Percentiles rank a stretch among this genome's conserved stretches.
phyloP scores from a whole-genome alignment of 2,113 vertebrate species.

The Telmatochromis sp. region DNA sequence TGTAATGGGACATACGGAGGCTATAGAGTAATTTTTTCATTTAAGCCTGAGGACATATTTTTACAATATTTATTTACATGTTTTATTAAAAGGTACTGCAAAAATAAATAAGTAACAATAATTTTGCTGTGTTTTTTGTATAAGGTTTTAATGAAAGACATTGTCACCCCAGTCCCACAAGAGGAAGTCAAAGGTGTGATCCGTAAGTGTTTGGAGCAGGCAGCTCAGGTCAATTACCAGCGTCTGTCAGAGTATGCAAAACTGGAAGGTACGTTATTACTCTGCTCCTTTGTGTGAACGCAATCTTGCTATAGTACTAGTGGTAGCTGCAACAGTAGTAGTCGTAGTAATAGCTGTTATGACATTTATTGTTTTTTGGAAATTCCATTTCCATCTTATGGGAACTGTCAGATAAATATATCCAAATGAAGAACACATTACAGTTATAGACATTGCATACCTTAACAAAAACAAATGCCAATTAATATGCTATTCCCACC shows the following conservation, averaged over 20 bases:
- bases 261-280: constrained; percentile 87
- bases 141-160: constrained; percentile 99
- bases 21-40: neutral
- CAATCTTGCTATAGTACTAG: neutral
- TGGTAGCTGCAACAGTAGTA: neutral
- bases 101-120: neutral
- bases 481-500: neutral
- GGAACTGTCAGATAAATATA: neutral
- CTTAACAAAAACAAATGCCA: neutral
- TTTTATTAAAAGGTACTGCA: neutral
- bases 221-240: constrained; percentile 95
- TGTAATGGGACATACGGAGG: neutral
- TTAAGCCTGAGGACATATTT: neutral
- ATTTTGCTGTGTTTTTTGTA: neutral
- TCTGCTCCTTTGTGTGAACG: neutral
- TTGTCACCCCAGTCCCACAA: constrained; percentile 92
- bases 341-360: neutral
- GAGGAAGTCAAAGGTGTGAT: constrained; percentile 96
- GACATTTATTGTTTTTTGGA: neutral
- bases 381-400: neutral
- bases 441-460: neutral
- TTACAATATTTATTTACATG: neutral
- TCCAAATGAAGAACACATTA: neutral
- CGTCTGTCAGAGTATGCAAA: constrained; percentile 98
- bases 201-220: constrained; percentile 95